phyloP scores from a whole-genome alignment of 2,113 vertebrate genomes.

The Apodemus sylvaticus region DNA sequence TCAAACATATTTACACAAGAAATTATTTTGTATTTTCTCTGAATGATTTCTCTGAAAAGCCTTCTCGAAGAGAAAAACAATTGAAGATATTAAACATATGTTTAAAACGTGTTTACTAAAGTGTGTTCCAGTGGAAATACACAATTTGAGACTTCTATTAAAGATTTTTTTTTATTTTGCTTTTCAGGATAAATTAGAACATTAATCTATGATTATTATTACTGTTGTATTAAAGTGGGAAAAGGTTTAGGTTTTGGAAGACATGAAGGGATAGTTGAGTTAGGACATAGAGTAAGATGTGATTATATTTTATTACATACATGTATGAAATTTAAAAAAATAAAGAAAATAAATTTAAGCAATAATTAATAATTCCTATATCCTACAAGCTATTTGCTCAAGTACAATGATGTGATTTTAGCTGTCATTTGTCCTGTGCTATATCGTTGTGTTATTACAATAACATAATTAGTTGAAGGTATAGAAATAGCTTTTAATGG shows the following conservation, averaged over 20 bases:
- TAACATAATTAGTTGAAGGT: neutral
- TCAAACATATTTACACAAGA: conserved; percentile 33
- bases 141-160: conserved; percentile 67
- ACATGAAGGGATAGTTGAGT: neutral
- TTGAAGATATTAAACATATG: conserved; percentile 69
- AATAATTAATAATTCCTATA: conserved; percentile 59
- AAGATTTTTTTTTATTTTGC: neutral
- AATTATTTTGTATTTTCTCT: conserved; percentile 60
- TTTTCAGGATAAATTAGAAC: conserved; percentile 42
- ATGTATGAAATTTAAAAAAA: neutral
- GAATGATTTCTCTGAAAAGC: conserved; percentile 61
- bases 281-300: neutral
- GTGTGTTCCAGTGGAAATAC: conserved; percentile 53
- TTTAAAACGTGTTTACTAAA: conserved; percentile 75
- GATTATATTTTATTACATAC: neutral
- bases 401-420: conserved; percentile 57
- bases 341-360: neutral
- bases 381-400: conserved; percentile 47
- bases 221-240: neutral
- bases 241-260: no score
- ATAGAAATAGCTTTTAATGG: conserved; percentile 40
- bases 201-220: conserved; percentile 52
- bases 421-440: neutral
- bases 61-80: conserved; percentile 64
- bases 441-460: conserved; percentile 55